Conservation (phyloP, 2,888 invertebrate species). For the Ichneumon xanthorius region DNA sequence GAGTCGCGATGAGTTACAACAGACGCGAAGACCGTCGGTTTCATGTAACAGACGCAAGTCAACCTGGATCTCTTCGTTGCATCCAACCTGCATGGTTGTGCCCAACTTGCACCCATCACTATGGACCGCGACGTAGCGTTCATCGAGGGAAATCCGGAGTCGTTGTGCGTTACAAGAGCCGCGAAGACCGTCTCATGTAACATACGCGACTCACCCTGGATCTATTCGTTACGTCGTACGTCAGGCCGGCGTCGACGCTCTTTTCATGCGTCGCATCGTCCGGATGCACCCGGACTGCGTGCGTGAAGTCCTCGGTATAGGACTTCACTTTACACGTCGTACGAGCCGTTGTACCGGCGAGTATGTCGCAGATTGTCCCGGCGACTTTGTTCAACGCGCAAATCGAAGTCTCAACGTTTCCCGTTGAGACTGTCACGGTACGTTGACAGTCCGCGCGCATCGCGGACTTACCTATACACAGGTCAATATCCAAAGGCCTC, state of each 20-base stretch:
- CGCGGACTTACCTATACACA: background rate
- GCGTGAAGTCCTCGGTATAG: background rate
- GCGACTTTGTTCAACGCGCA: background rate
- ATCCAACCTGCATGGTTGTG: background rate
- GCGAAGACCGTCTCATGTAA: constrained; percentile 55
- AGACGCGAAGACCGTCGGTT: constrained; percentile 51
- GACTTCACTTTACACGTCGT: background rate
- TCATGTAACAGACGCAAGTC: constrained; percentile 46
- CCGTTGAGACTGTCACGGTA: constrained; percentile 5
- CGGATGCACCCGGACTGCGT: constrained; percentile 11
- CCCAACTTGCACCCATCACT: background rate
- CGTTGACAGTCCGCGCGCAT: constrained; percentile 10
- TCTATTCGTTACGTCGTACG: constrained; percentile 48
- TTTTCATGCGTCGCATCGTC: constrained; percentile 22
- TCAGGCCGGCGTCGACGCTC: background rate
- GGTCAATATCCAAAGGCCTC: constrained; percentile 3
- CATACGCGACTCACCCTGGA: background rate
- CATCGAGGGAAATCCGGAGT: constrained; percentile 72
- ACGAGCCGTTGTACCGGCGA: background rate
- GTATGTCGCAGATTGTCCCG: background rate
- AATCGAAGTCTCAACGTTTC: background rate
- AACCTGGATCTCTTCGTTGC: background rate
- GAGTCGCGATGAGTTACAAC: constrained; percentile 58
- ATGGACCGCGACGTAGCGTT: constrained; percentile 54
- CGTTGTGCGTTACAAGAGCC: constrained; percentile 63